Conservation (phyloP, 2,888 invertebrate species). For the Chrysolina oricalcia region DNA sequence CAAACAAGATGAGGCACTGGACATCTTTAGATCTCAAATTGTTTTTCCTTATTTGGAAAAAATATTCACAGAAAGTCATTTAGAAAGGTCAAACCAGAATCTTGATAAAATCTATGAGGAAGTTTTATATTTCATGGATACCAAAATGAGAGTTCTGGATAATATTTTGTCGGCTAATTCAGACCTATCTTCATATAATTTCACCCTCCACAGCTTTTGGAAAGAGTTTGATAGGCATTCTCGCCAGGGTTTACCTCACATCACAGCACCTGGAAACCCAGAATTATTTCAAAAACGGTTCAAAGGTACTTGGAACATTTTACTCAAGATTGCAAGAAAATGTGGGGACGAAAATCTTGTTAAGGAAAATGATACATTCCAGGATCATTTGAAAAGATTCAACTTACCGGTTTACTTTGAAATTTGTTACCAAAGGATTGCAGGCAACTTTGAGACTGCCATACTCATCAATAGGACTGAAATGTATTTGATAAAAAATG, state of each 20-base stretch:
- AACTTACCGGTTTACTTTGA: constrained; percentile 98
- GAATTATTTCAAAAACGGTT: constrained; percentile 90
- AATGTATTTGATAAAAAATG: constrained; percentile 61
- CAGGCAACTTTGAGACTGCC: constrained; percentile 77
- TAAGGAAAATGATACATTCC: constrained; percentile 81
- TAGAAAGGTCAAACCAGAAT: constrained; percentile 76
- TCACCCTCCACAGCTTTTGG: constrained; percentile 91
- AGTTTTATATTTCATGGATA: constrained; percentile 82
- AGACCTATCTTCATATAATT: constrained; percentile 79
- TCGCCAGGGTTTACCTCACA: constrained; percentile 85
- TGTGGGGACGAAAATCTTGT: constrained; percentile 78
- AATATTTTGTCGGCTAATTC: constrained; percentile 58
- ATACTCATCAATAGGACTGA: constrained; percentile 61
- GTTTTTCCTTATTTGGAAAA: constrained; percentile 80
- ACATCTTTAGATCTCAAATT: constrained; percentile 79
- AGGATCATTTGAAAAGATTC: constrained; percentile 86
- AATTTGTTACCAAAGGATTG: constrained; percentile 95
- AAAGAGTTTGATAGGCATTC: constrained; percentile 87
- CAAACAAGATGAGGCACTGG: constrained; percentile 81
- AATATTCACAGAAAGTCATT: constrained; percentile 80
- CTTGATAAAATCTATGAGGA: constrained; percentile 82
- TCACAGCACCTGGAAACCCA: constrained; percentile 95
- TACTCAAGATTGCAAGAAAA: constrained; percentile 80
- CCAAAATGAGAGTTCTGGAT: constrained; percentile 77
- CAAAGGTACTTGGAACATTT: constrained; percentile 83